Evolutionary conservation across 2,113 vertebrate genomes (phyloP).

Genomic region (Prochilodus magdalenae): DNA sequence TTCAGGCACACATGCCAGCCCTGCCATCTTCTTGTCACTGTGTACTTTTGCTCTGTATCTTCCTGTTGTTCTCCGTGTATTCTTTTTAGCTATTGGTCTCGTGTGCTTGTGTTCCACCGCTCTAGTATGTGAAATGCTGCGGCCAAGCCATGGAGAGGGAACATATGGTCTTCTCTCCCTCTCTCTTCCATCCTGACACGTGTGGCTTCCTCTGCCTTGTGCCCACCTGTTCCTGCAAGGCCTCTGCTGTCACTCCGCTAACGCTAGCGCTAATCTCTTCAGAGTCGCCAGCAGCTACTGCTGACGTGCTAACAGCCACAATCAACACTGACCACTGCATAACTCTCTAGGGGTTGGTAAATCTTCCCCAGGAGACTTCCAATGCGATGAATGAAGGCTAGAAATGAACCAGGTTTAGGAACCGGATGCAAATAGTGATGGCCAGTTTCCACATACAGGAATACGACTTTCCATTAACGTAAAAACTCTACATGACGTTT

Average conservation of each 20-base stretch:
- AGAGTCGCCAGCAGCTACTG: constrained; percentile 35
- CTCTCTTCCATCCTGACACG: constrained; percentile 61
- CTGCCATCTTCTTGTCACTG: constrained; percentile 17
- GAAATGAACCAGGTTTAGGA: neutral
- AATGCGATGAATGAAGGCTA: neutral
- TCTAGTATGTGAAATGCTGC: constrained; percentile 60
- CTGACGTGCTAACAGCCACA: constrained; percentile 52
- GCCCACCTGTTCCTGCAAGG: constrained; percentile 64
- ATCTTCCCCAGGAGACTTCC: neutral
- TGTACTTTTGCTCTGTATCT: neutral
- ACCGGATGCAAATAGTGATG: neutral
- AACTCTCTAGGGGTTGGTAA: neutral
- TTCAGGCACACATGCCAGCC: constrained; percentile 12
- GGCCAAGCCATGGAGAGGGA: constrained; percentile 66
- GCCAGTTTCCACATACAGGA: too few species aligned
- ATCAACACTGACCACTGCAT: constrained; percentile 36
- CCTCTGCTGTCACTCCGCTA: constrained; percentile 28
- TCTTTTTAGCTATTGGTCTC: constrained; percentile 56
- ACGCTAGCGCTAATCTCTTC: constrained; percentile 46
- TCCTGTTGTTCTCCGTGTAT: constrained; percentile 21
- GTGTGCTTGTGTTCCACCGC: constrained; percentile 58
- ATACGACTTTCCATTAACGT: neutral
- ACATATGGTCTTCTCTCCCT: constrained; percentile 65
- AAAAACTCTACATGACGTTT: too few species aligned
- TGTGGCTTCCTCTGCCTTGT: constrained; percentile 66